Evolutionary conservation across 2,888 invertebrate genomes (phyloP), one percentile per base, ranked within the genome.

Genomic region (Napeogenes sylphis): DNA sequence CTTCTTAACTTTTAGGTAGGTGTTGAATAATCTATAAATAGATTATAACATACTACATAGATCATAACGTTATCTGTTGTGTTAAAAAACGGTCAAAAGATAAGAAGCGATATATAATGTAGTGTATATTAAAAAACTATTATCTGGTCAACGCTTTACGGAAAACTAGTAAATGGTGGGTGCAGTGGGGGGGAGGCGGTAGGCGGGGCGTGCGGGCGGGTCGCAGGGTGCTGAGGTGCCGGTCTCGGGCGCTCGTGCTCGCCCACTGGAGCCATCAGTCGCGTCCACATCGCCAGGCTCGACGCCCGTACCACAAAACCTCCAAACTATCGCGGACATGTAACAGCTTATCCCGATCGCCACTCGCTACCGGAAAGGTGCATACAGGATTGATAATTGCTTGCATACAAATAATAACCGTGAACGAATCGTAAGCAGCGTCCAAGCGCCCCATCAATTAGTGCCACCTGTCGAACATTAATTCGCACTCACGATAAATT

Each of bases 391-490:
- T 74, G 76, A 72, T 83, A 80, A 85, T 86, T 83, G 84, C 78
- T 68, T 78, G 75, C 75, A 72, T 79, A 80, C 84, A 81, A 87
- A 85, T 86, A 87, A 89, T 87, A 84, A 81, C 83, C 90, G 90
- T 87, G 83, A 84, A 89, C 83, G 76, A 83, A 85, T 78, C 83
- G 76, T 78, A 78, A 75, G 76, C 75, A 75, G 79, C 76, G 78
- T 21, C 78, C 78, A 81, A 76, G 83, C 82, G 79, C 84, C 81
- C 85, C 80, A 76, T 79, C 84, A 87, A 88, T 90, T 87, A 88
- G 77, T 70, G 77, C 77, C 90, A 90, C 87, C 90, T 90, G 90
- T 83, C 84, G 78, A 78, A 79, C 82, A 84, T 87, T 88, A 87
- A 89, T 88, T 89, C 78, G 89, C 87, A 84, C 80, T 79, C 80